Evolutionary conservation across 2,888 invertebrate species (phyloP), one percentile per base, ranked within the genome.

Genomic region (Cybosia mesomella): DNA sequence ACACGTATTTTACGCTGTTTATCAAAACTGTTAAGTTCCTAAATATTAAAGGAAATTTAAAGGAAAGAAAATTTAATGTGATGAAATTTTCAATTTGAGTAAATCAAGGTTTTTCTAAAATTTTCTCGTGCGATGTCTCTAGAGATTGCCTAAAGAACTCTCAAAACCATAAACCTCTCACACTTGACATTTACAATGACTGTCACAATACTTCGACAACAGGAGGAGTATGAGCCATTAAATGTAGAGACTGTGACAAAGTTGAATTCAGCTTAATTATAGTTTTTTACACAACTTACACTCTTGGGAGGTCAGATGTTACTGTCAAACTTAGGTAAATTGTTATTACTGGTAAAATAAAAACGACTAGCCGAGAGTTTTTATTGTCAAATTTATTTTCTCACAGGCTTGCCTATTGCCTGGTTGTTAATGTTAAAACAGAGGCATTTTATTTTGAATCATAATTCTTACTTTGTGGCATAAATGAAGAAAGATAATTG

Each of bases 231-330:
- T 24, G 54, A 13, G 24, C 4, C 53, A 54, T 58, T 58, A 61
- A 36, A 62, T 54, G 55, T 58, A 49, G 43, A 58, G 68, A 8
- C 68, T 80, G 72, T 84, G 87, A 88, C 85, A 86, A 83, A 83
- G 87, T 89, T 84, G 76, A 81, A 89, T 88, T 86, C 78, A 73
- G 70, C 81, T 83, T 84, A 86, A 87, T 88, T 87, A 83, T 77
- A 77, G 78, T 77, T 78, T 82, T 69, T 80, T 59, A 63, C 24
- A 15, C 66, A 58, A 65, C 60, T 66, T 57, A 28, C 1, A 67
- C 57, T 67, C 79, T 80, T 71, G 78, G 83, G 84, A 75, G 83
- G 80, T 81, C 79, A 62, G 24, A 28, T 24, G 15, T 63, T 60
- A 60, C 32, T 22, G 22, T 49, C 58, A 58, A 58, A 75, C 67